phyloP scores from a whole-genome alignment of 2,797 vertebrate species.

The Loriculus beryllinus region DNA sequence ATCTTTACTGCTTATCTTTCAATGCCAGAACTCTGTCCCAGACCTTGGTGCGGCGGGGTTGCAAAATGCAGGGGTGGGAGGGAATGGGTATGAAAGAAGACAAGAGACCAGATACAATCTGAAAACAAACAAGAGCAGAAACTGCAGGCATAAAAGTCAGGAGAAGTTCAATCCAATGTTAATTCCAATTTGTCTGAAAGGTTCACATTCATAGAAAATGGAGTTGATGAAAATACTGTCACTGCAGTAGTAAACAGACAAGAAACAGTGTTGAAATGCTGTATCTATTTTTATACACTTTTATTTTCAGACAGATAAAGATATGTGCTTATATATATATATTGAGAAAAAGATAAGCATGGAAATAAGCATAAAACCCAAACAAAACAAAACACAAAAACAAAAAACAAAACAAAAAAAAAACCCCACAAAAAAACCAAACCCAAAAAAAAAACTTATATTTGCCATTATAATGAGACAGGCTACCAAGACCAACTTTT shows the following conservation, averaged over 20 bases:
- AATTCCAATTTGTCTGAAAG: background rate
- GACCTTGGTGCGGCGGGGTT: background rate
- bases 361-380: accelerated
- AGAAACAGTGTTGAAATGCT: background rate
- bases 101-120: background rate
- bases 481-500: accelerated
- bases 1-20: constrained; percentile 22
- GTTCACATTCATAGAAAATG: background rate
- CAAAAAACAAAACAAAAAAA: background rate
- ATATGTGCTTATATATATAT: background rate
- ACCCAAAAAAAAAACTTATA: background rate
- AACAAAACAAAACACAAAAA: too few species aligned
- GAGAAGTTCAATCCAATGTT: background rate
- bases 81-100: background rate
- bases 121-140: background rate
- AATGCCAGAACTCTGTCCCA: background rate
- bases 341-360: background rate
- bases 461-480: background rate
- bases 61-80: background rate
- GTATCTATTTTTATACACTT: background rate
- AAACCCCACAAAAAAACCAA: accelerated
- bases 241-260: background rate
- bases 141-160: background rate
- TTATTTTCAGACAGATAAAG: background rate
- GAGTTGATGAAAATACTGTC: background rate